phyloP scores from a whole-genome alignment of 2,797 vertebrate genomes.

The Cynopterus sphinx region DNA sequence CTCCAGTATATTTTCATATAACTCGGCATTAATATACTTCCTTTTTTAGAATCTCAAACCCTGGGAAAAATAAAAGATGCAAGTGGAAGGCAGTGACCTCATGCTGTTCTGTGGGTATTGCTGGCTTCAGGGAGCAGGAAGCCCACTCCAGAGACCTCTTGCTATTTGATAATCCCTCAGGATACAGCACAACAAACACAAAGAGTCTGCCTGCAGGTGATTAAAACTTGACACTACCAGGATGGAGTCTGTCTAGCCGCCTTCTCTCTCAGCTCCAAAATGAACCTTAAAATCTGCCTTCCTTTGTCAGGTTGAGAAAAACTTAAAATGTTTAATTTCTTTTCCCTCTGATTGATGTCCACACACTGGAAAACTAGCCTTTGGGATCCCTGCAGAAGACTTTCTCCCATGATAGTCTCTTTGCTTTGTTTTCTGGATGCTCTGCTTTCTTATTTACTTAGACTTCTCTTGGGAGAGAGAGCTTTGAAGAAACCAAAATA shows the following conservation, averaged over 20 bases:
- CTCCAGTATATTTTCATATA: background rate
- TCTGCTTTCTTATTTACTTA: background rate
- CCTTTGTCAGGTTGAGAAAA: background rate
- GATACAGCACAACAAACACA: background rate
- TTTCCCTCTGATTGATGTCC: background rate
- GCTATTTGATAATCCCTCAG: background rate
- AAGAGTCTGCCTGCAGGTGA: background rate
- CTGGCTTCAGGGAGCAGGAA: background rate
- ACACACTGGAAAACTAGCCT: background rate
- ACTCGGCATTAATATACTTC: background rate
- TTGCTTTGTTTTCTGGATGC: background rate
- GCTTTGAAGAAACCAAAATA: slow-evolving; percentile 54
- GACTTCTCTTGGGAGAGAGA: slow-evolving; percentile 2
- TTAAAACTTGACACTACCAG: background rate
- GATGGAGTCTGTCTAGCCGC: background rate
- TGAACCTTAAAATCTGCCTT: background rate
- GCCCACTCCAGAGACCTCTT: background rate
- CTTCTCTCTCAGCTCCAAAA: background rate
- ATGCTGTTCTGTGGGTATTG: background rate
- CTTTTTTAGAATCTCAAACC: background rate
- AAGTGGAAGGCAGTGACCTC: background rate
- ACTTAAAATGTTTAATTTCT: background rate
- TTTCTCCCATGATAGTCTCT: background rate
- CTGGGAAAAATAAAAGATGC: background rate
- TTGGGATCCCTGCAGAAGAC: background rate